A percentile compares a stretch with the other conserved stretches of the same genome.
phyloP scores from a whole-genome alignment of 2,113 vertebrate genomes.

The Brachirus orientalis region DNA sequence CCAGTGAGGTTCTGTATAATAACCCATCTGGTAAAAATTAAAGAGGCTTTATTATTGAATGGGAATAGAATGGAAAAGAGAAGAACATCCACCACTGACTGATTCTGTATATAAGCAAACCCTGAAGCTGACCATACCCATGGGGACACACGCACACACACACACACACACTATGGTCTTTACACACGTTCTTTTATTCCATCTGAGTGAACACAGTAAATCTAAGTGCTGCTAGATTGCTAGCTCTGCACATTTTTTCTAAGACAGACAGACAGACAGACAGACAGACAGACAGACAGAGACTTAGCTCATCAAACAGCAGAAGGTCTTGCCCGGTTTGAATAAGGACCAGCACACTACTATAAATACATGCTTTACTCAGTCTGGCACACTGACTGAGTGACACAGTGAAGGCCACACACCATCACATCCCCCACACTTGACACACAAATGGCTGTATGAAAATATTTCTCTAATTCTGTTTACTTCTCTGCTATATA shows the following conservation, averaged over 20 bases:
- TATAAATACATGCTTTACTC: constrained; percentile 62
- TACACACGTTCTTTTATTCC: constrained; percentile 67
- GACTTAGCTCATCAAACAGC: constrained; percentile 52
- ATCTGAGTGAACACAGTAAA: constrained; percentile 80
- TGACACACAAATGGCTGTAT: constrained; percentile 10
- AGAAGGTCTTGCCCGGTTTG: constrained; percentile 44
- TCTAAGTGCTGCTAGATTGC: constrained; percentile 75
- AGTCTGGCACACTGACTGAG: constrained; percentile 64
- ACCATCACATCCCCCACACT: constrained; percentile 1
- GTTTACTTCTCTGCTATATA: constrained; percentile 45
- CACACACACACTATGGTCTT: constrained; percentile 21
- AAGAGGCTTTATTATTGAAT: constrained; percentile 38
- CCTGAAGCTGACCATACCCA: constrained; percentile 42
- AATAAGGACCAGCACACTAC: constrained; percentile 40
- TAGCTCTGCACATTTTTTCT: constrained; percentile 70
- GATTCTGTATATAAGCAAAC: constrained; percentile 48
- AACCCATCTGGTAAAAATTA: constrained; percentile 45
- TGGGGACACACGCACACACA: constrained; percentile 39
- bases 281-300: constrained; percentile 40
- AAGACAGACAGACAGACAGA: constrained; percentile 44
- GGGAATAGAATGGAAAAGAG: constrained; percentile 14
- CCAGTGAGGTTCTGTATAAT: constrained; percentile 33
- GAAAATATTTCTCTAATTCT: constrained; percentile 49
- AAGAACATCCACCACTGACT: constrained; percentile 45
- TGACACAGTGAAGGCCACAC: constrained; percentile 53